Evolutionary conservation across 2,888 invertebrate genomes (phyloP), one percentile per base, ranked within the genome.

Genomic region (Venusia cambrica): DNA sequence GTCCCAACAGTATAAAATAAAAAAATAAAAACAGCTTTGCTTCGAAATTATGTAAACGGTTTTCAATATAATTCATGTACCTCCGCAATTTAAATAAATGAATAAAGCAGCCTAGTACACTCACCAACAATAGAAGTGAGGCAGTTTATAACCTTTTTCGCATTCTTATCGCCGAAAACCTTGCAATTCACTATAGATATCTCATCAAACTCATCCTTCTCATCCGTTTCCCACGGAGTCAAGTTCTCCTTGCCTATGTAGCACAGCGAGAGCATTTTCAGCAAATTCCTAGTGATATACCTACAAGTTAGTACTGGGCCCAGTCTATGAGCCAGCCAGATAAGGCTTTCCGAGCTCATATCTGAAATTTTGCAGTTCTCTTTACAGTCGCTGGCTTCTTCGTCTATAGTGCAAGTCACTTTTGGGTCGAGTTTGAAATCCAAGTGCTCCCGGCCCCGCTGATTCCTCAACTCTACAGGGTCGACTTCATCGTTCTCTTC

Each of bases 301-400:
- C 95, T 92, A 18, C 98, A 96, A 0, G 97, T 97, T 10, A 99
- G 88, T 24, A 98, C 96, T 0, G 99, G 98, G 0, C 99, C 99
- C 7, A 99, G 81, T 45, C 97, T 91, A 78, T 97, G 96, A 0
- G 97, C 93, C 38, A 99, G 67, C 98, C 98, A 98, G 41, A 96
- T 92, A 1, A 97, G 80, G 59, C 95, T 96, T 61, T 96, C 96
- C 0, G 92, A 91, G 61, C 95, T 94, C 92, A 96, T 94, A 64
- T 96, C 95, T 0, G 95, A 94, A 45, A 94, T 93, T 64, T 92
- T 93, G 53, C 87, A 75, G 6, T 58, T 45, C 2, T 79, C 73
- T 28, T 66, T 68, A 22, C 45, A 56, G 5, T 48, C 52, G 1
- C 51, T 27, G 5, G 70, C 65, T 2, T 73, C 70, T 13, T 73